Evolutionary conservation across 2,113 vertebrate genomes (phyloP).

Genomic region (Mesocricetus auratus): DNA sequence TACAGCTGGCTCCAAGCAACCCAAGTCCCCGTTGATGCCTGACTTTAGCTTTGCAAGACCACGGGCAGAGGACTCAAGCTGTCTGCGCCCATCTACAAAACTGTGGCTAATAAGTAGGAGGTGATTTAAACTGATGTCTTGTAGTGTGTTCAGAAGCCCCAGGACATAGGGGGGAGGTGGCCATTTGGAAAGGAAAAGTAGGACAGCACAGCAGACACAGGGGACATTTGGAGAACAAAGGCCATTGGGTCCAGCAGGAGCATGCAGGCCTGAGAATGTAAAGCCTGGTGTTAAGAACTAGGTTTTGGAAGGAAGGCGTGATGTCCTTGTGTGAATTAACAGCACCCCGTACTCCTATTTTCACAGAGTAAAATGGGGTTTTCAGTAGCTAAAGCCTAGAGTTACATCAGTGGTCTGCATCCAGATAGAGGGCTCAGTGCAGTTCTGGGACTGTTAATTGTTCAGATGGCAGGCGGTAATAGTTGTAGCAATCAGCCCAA

Average conservation of each 20-base stretch:
- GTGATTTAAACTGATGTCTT: background rate
- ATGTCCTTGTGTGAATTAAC: background rate
- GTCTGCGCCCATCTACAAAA: background rate
- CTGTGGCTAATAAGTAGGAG: background rate
- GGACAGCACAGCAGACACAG: background rate
- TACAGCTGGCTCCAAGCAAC: accelerated
- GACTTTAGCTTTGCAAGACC: background rate
- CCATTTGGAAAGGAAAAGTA: background rate
- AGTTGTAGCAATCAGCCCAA: background rate
- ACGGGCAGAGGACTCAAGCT: background rate
- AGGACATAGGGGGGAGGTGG: background rate
- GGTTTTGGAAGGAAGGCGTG: background rate
- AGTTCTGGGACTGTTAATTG: background rate
- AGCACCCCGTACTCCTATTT: background rate
- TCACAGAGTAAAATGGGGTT: background rate
- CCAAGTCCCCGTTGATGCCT: background rate
- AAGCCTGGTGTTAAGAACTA: background rate
- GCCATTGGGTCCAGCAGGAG: background rate
- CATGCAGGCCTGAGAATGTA: background rate
- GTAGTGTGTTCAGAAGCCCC: background rate
- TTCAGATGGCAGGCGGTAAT: background rate
- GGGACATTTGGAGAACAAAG: background rate
- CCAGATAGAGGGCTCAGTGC: background rate
- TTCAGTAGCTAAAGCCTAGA: background rate
- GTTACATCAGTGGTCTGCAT: background rate